Conservation (phyloP, 2,888 invertebrate genomes). For the Unio pictorum region DNA sequence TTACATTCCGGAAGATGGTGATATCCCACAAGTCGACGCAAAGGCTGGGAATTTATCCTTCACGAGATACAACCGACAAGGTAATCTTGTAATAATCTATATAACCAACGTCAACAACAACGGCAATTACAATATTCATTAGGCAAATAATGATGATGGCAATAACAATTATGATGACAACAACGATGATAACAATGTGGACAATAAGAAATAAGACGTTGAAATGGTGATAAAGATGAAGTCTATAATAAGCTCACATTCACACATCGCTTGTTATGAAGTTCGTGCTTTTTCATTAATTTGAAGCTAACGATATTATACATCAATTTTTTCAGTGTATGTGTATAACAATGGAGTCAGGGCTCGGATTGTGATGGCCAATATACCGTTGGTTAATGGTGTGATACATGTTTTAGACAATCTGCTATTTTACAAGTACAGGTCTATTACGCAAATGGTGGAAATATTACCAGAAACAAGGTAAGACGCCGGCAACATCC, state of each 20-base stretch:
- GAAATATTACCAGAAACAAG: slow-evolving; percentile 32
- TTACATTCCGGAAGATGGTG: slow-evolving; percentile 46
- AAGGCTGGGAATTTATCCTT: slow-evolving; percentile 47
- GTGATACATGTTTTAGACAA: slow-evolving; percentile 62
- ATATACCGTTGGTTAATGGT: slow-evolving; percentile 58
- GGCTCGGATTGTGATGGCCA: slow-evolving; percentile 50
- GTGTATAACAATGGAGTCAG: slow-evolving; percentile 55
- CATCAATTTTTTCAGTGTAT: slow-evolving; percentile 43
- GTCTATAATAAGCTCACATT: too few species aligned
- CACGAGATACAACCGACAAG: slow-evolving; percentile 36
- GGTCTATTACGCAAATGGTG: slow-evolving; percentile 49
- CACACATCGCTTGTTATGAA: too few species aligned
- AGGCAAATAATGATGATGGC: too few species aligned
- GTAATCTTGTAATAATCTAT: slow-evolving; percentile 23
- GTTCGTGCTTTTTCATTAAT: not conserved
- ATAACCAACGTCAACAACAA: too few species aligned
- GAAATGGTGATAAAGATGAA: too few species aligned
- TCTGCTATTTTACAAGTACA: slow-evolving; percentile 56
- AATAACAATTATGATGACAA: too few species aligned
- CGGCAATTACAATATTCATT: too few species aligned
- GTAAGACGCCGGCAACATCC: slow-evolving; percentile 13
- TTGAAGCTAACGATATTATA: not conserved
- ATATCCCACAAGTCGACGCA: slow-evolving; percentile 35
- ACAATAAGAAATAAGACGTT: too few species aligned
- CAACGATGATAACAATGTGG: too few species aligned